A percentile compares a stretch with the other conserved stretches of the same genome.
Evolutionary conservation across 2,888 invertebrate genomes (phyloP).

Genomic region (Netelia inedita): DNA sequence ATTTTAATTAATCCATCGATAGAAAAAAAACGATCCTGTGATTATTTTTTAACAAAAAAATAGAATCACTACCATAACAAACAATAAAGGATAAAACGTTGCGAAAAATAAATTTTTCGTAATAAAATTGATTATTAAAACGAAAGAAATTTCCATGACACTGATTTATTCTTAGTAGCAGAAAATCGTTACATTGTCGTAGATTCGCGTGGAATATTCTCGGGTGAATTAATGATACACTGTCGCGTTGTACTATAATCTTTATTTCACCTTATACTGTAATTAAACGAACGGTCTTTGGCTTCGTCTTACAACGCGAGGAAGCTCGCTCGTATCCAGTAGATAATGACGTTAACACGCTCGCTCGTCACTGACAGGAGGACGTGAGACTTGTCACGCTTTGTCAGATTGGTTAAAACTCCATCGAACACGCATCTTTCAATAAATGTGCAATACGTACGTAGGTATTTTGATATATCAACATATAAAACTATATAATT

Average conservation of each 20-base stretch:
- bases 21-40: no score
- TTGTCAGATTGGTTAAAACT: constrained; percentile 61
- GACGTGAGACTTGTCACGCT: constrained; percentile 58
- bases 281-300: constrained; percentile 4
- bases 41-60: no score
- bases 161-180: not conserved
- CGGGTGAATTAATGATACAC: not conserved
- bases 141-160: no score
- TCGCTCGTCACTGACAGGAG: constrained; percentile 28
- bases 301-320: constrained; percentile 1
- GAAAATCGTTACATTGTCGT: not conserved
- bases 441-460: constrained; percentile 26
- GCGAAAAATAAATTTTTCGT: no score
- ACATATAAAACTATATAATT: constrained; percentile 3
- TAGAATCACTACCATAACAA: no score
- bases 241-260: not conserved
- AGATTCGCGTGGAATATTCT: not conserved
- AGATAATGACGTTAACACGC: constrained; percentile 42
- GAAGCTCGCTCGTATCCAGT: not conserved
- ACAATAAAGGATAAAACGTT: not conserved
- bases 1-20: no score
- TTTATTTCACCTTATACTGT: not conserved
- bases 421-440: constrained; percentile 57
- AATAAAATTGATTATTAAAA: no score
- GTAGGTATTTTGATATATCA: constrained; percentile 8